Conservation (phyloP, 2,888 invertebrate genomes). For the Portevinia maculata region DNA sequence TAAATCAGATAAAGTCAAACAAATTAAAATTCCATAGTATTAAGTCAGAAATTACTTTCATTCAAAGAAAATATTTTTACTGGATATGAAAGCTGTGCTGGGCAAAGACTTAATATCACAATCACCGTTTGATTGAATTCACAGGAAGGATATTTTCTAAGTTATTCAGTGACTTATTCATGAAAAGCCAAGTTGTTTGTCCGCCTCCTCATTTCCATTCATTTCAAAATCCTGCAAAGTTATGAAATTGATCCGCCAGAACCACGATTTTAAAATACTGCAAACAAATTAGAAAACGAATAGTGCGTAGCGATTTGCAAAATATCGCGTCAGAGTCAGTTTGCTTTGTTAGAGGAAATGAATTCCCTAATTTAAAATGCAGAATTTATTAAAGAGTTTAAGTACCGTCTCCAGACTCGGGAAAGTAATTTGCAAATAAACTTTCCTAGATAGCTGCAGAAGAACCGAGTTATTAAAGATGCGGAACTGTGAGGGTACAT, state of each 20-base stretch:
- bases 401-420: conserved; percentile 14
- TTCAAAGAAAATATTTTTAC: conserved; percentile 40
- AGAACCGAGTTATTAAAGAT: conserved; percentile 53
- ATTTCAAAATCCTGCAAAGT: conserved; percentile 37
- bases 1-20: conserved; percentile 47
- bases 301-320: conserved; percentile 46
- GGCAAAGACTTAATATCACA: conserved; percentile 42
- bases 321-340: conserved; percentile 12
- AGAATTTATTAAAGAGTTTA: conserved; percentile 33
- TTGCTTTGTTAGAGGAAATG: conserved; percentile 16
- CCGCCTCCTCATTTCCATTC: conserved; percentile 30
- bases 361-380: conserved; percentile 61
- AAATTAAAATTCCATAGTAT: conserved; percentile 8
- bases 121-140: conserved; percentile 47
- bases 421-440: conserved; percentile 61
- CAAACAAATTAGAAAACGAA: conserved; percentile 39
- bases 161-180: conserved; percentile 66
- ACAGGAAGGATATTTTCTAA: conserved; percentile 8
- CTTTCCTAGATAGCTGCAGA: conserved; percentile 49
- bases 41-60: conserved; percentile 25
- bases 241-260: conserved; percentile 38
- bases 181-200: conserved; percentile 59
- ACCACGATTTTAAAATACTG: conserved; percentile 13
- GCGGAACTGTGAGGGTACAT: conserved; percentile 32
- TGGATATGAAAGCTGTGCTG: conserved; percentile 11